Base-by-base conservation (phyloP, 2,888 invertebrate genomes). In the Campoplex capitator region DNA sequence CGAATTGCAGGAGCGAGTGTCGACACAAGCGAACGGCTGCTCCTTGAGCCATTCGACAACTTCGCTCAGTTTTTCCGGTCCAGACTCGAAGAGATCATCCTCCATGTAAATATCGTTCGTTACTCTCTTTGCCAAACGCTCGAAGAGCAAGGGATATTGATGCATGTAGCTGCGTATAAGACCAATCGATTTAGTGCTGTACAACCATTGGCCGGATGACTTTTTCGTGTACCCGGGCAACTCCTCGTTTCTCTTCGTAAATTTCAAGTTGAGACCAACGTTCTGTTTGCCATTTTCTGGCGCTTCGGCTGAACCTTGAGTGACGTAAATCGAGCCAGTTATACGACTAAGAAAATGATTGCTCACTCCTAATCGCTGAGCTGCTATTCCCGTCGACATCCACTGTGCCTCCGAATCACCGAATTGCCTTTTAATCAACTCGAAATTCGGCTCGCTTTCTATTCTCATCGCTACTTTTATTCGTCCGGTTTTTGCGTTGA, bases 211-310 rank as follows among this genome's bases (percentile, higher is more conserved):
- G 18, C 95, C 92, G 91, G 95, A 96, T 90, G 95, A 95, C 88
- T 97, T 97, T 77, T 96, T 97, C 0, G 98, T 98, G 94, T 97
- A 99, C 48, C 99, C 98, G 1, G 97, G 96, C 88, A 97, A 97
- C 95, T 97, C 96, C 92, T 96, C 95, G 90, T 96, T 96, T 32
- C 94, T 96, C 93, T 98, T 98, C 88, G 97, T 98, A 92, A 97
- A 98, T 95, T 99, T 99, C 35, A 99, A 95, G 93, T 98, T 98
- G 70, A 99, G 95, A 0, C 99, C 99, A 45, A 99, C 96, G 93
- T 99, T 99, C 23, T 97, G 94, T 92, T 96, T 85, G 68, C 28
- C 67, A 85, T 48, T 84, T 56, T 81, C 87, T 0, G 95, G 89
- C 3, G 78, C 74, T 2, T 85, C 85, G 4, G 73, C 77, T 3